phyloP scores from a whole-genome alignment of 2,797 vertebrate species.

The Myotis pilosus region DNA sequence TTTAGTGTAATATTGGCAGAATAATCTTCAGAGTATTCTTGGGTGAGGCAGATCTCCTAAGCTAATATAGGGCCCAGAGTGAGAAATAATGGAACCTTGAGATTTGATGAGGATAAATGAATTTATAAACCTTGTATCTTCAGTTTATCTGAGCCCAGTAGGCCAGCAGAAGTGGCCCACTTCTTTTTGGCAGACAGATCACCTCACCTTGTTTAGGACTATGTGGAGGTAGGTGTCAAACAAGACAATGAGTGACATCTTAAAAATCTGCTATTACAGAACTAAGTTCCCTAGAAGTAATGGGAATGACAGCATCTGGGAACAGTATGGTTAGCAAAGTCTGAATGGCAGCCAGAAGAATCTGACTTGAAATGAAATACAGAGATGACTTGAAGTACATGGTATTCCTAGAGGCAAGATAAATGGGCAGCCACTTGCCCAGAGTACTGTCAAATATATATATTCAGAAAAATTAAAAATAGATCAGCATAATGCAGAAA shows the following conservation, averaged over 20 bases:
- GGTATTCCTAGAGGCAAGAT: neutral
- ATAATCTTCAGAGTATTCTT: neutral
- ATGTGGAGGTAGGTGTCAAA: neutral
- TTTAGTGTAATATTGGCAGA: neutral
- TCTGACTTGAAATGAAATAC: neutral
- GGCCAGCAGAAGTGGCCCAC: neutral
- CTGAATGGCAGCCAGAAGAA: neutral
- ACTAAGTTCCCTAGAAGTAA: neutral
- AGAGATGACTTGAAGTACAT: neutral
- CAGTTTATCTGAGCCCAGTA: neutral
- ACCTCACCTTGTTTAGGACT: neutral
- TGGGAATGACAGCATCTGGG: neutral
- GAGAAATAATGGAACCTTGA: neutral
- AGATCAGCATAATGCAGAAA: neutral
- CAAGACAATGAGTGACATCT: neutral
- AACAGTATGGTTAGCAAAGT: neutral
- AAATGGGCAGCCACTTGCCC: neutral
- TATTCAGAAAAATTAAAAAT: neutral
- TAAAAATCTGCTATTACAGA: neutral
- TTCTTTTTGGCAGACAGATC: neutral
- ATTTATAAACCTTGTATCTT: neutral
- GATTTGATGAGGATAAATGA: neutral
- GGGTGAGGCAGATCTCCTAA: neutral
- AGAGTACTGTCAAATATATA: neutral
- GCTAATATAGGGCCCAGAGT: neutral